These are phyloP conservation scores for Erpobdella octoculata DNA, from an alignment of 2,888 invertebrate species.

Conservation along the genomic window DNA sequence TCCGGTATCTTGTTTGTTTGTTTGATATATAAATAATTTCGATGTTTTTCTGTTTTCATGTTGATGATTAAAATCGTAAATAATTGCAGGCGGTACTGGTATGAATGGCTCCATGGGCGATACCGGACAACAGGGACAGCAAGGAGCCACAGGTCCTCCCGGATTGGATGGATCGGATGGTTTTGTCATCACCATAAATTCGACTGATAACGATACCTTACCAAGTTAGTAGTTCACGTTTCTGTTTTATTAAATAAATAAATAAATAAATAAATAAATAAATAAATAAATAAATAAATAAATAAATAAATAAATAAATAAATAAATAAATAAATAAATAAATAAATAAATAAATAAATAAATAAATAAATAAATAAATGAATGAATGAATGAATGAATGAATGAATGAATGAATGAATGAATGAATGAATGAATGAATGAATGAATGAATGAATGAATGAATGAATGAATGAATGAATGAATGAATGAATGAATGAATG, in stretches of 20 bases:
- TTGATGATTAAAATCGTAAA: background rate
- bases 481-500: background rate
- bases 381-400: constrained; percentile 25
- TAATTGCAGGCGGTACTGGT: background rate
- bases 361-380: constrained; percentile 22
- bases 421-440: constrained; percentile 25
- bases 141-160: background rate
- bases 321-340: background rate
- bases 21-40: background rate
- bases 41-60: background rate
- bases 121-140: background rate
- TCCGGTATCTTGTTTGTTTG: background rate
- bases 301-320: background rate
- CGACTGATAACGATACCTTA: too few species aligned
- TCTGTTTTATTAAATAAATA: background rate
- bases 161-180: background rate
- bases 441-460: constrained; percentile 24
- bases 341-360: background rate
- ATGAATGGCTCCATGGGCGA: background rate
- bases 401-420: constrained; percentile 25
- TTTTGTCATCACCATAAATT: background rate
- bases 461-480: constrained; percentile 20
- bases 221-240: background rate
- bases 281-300: background rate
- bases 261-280: background rate